Base-by-base conservation (phyloP, 1,140 invertebrate species). In the Streblospio benedicti region DNA sequence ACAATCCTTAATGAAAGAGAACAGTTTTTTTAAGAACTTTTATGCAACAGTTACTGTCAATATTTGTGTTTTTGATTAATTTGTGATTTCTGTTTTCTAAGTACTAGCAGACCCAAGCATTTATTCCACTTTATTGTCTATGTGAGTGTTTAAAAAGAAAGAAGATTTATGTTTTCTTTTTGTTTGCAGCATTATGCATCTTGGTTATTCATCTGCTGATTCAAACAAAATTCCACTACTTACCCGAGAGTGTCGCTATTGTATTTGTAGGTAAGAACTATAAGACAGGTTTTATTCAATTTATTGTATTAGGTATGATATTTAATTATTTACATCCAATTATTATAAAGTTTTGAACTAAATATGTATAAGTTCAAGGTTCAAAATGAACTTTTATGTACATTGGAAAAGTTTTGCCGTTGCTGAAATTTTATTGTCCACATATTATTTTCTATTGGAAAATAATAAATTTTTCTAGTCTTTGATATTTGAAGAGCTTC, bases 241-340 rank as follows among this genome's bases (percentile, higher is more conserved):
- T 98, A 18, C 95, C 95, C 0, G 95, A 99, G 76, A 94, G 91
- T 76, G 87, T 98, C 54, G 93, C 95, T n/a, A 91, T 97, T 65
- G 91, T 98, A 18, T 89, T 97, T 70, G 79, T 98, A 16, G 84
- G 83, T 83, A 71, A 72, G 71, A 63, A 18, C 14, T 18, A 35
- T 27, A 12, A 59, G 62, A 33, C 43, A 51, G 16, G 43, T 41
- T 12, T 31, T 61, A 2, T n/a, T n/a, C n/a, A n/a, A n/a, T n/a
- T n/a, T n/a, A 59, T 61, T 45, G 20, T 59, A 25, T 54, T 2
- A 27, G 16, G 12, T 18, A n/a, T 45, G 16, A 57, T 25, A 6
- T 18, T 55, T 35, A 18, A 38, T 57, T 60, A 64, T 20, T 28
- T 44, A 31, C 3, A 27, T 31, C 18, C 23, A 63, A 38, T 52